Conservation (phyloP, 2,113 vertebrate genomes). For the Penelope pileata region DNA sequence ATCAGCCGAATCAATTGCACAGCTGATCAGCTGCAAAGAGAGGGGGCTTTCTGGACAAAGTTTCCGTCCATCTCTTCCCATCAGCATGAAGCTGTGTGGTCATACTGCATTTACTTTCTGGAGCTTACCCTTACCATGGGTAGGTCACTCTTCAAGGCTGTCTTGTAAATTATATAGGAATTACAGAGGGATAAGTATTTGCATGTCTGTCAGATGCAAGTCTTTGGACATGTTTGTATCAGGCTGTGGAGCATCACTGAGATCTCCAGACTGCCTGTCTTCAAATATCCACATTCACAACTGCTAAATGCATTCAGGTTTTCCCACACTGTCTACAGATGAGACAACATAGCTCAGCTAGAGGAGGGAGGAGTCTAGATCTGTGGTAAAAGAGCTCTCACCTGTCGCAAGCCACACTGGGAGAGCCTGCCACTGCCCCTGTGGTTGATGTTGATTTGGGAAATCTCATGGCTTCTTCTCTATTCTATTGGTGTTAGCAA, state of each 20-base stretch:
- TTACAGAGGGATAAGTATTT: background rate
- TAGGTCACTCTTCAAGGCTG: background rate
- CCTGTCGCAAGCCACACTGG: background rate
- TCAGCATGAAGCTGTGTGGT: background rate
- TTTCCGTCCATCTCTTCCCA: background rate
- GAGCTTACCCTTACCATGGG: background rate
- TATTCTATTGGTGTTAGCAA: background rate
- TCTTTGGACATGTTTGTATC: background rate
- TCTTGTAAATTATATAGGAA: background rate
- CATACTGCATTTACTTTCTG: background rate
- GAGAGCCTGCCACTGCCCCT: background rate
- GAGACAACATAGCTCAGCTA: background rate
- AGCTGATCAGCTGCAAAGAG: background rate
- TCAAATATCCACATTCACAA: background rate
- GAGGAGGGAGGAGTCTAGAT: background rate
- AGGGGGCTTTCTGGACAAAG: background rate
- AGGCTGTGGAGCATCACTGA: background rate
- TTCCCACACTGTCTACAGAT: background rate
- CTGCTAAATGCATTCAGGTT: background rate
- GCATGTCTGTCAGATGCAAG: background rate
- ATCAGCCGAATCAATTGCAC: background rate
- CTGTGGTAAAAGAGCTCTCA: background rate
- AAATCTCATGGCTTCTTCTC: background rate
- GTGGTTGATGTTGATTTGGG: background rate
- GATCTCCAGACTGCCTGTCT: background rate